These are phyloP conservation scores for Stegodyphus mimosarum DNA, from an alignment of 1,140 invertebrate species.

Conservation along the genomic window DNA sequence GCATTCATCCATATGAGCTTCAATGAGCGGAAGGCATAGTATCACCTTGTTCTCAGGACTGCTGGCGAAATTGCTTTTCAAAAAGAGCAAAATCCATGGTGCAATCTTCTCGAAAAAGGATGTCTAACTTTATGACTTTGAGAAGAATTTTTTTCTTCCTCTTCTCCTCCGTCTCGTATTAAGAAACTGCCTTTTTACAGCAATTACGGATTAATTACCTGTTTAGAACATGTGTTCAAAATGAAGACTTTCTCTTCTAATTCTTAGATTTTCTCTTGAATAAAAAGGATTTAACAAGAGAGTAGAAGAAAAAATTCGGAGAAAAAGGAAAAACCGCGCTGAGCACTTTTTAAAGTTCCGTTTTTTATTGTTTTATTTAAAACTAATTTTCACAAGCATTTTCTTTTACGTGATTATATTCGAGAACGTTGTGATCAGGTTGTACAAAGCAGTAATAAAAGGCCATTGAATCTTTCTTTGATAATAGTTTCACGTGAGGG, in stretches of 20 bases:
- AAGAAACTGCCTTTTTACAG: slow-evolving; percentile 54
- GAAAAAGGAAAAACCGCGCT: slow-evolving; percentile 24
- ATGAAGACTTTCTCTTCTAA: slow-evolving; percentile 49
- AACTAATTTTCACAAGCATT: slow-evolving; percentile 36
- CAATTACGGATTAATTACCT: slow-evolving; percentile 61
- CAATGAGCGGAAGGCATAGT: slow-evolving; percentile 13
- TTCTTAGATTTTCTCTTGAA: slow-evolving; percentile 22
- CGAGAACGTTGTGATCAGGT: slow-evolving; percentile 15
- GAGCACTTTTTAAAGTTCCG: slow-evolving; percentile 4
- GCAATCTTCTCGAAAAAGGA: slow-evolving; percentile 38
- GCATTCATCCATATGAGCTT: slow-evolving; percentile 38
- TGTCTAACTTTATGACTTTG: slow-evolving; percentile 53
- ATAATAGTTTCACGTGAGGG: not conserved
- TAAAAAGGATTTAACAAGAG: slow-evolving; percentile 35
- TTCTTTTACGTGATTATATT: slow-evolving; percentile 38
- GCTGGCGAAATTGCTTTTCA: slow-evolving; percentile 14
- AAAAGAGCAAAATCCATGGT: slow-evolving; percentile 48
- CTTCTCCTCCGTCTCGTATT: slow-evolving; percentile 19
- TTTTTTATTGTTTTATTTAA: slow-evolving; percentile 22
- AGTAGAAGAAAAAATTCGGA: slow-evolving; percentile 22
- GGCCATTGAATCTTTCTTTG: slow-evolving; percentile 21
- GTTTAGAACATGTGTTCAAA: slow-evolving; percentile 57
- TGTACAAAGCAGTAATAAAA: slow-evolving; percentile 20
- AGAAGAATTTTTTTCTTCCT: slow-evolving; percentile 16
- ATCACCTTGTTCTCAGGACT: slow-evolving; percentile 32